A percentile compares a stretch with the other conserved stretches of the same genome.
These are phyloP conservation scores for Taeniopygia guttata DNA, from an alignment of 2,797 vertebrate genomes.

Conservation along the genomic window DNA sequence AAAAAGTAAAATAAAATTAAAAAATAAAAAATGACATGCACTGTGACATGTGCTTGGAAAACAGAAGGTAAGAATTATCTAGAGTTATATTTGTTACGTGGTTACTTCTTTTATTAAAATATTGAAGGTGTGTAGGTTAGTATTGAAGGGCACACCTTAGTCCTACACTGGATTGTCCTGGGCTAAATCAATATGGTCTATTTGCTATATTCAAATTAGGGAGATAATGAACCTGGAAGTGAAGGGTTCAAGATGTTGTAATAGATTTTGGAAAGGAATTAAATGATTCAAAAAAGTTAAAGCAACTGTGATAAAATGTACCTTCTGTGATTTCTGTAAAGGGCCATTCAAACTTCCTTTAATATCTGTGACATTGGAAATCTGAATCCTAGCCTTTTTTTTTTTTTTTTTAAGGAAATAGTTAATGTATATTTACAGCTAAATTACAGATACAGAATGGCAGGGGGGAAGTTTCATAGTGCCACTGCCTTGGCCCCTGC, in stretches of 20 bases:
- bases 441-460: neutral
- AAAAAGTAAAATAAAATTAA: neutral
- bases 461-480: neutral
- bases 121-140: neutral
- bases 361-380: neutral
- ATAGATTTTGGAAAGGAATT: neutral
- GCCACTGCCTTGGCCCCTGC: neutral
- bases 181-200: neutral
- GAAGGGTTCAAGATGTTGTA: neutral
- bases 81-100: neutral
- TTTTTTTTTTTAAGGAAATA: neutral
- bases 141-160: neutral
- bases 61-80: neutral
- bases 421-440: neutral
- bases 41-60: neutral
- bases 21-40: neutral
- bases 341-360: neutral
- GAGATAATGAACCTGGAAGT: neutral
- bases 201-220: neutral
- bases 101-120: neutral
- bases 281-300: neutral
- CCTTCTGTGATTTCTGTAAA: neutral
- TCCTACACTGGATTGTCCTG: neutral
- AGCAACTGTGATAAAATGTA: neutral
- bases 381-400: neutral